Percentiles rank a stretch among this genome's conserved stretches.
Conservation (phyloP, 2,113 vertebrate genomes). For the Cariama cristata region DNA sequence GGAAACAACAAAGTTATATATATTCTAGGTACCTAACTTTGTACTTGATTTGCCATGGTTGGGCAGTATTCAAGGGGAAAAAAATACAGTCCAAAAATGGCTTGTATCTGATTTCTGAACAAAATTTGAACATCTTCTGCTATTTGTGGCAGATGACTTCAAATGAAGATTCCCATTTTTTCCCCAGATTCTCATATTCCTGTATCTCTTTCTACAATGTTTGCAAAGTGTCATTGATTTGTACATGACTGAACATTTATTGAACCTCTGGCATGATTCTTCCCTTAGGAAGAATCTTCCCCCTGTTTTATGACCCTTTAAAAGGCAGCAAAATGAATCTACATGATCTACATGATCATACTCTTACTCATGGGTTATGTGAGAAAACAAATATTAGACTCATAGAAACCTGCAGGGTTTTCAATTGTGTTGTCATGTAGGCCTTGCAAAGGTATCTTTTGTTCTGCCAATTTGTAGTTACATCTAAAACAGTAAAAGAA, state of each 20-base stretch:
- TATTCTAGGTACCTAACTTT: background rate
- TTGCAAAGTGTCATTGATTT: background rate
- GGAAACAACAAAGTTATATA: background rate
- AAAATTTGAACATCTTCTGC: background rate
- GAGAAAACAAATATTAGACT: background rate
- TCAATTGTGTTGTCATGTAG: background rate
- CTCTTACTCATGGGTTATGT: background rate
- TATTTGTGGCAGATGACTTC: background rate
- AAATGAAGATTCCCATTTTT: background rate
- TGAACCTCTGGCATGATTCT: background rate
- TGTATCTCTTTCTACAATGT: background rate
- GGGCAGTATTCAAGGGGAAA: background rate
- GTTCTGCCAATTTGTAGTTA: background rate
- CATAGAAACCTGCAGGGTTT: background rate
- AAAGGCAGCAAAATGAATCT: background rate
- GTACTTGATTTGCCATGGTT: background rate
- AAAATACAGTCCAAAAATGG: background rate
- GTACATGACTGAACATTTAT: background rate
- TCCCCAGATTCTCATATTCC: background rate
- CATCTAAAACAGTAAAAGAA: background rate
- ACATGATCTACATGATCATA: background rate
- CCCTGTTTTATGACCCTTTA: background rate
- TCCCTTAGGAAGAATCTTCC: background rate
- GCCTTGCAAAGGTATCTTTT: background rate
- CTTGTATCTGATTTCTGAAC: background rate